phyloP scores from a whole-genome alignment of 92 coral and sea anemone genomes.

The Palythoa heliodiscus region DNA sequence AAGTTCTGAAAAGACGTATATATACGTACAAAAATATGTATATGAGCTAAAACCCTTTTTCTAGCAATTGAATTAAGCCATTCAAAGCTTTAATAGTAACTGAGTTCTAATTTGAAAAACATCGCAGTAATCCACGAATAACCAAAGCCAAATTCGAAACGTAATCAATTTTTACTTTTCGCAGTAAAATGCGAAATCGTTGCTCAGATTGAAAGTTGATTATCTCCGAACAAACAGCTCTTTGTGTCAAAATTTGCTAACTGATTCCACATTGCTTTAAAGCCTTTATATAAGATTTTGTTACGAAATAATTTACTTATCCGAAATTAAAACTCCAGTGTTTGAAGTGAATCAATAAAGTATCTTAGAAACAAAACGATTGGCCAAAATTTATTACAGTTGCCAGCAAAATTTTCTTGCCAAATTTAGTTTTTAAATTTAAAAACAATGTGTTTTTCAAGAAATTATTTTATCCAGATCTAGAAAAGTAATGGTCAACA shows the following conservation, averaged over 20 bases:
- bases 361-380: conserved; percentile 24
- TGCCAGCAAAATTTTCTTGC: too few relatives aligned
- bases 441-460: neutral
- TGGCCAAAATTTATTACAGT: neutral
- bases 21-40: too few relatives aligned
- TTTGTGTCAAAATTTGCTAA: conserved; percentile 18
- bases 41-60: too few relatives aligned
- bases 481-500: neutral
- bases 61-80: too few relatives aligned
- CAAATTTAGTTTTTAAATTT: too few relatives aligned
- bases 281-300: conserved; percentile 11
- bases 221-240: neutral
- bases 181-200: conserved; percentile 21
- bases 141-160: neutral
- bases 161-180: neutral
- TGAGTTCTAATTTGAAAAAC: neutral
- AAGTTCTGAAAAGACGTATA: too few relatives aligned
- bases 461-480: conserved; percentile 6
- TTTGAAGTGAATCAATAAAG: conserved; percentile 16
- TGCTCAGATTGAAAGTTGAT: conserved; percentile 10
- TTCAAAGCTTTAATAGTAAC: too few relatives aligned
- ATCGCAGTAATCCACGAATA: neutral
- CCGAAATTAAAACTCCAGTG: conserved; percentile 22
- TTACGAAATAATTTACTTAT: conserved; percentile 36
- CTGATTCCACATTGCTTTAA: neutral